Evolutionary conservation across 1,140 invertebrate genomes (phyloP).

Genomic region (Hyphantria cunea): DNA sequence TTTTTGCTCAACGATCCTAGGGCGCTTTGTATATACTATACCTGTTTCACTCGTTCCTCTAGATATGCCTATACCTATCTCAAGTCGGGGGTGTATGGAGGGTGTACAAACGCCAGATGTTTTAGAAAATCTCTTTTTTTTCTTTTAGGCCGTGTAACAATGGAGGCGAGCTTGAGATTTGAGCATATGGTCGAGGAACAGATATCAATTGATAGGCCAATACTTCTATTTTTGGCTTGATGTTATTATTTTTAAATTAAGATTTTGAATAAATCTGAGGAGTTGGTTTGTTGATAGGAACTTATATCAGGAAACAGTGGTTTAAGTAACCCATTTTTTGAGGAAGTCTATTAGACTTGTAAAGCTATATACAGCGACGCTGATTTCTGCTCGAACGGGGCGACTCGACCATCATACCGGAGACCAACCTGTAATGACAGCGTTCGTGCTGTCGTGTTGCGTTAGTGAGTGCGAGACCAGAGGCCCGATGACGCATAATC

Average conservation of each 20-base stretch:
- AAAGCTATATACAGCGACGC: too few relatives aligned
- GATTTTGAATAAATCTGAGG: neutral
- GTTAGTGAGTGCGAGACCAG: too few relatives aligned
- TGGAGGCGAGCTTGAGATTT: conserved; percentile 25
- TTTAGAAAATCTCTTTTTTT: conserved; percentile 16
- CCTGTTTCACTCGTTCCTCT: neutral
- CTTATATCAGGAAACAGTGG: too few relatives aligned
- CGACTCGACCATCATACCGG: too few relatives aligned
- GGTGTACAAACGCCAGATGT: conserved; percentile 30
- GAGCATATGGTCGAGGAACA: conserved; percentile 24
- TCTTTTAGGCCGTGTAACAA: conserved; percentile 8
- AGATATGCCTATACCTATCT: neutral
- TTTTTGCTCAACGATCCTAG: conserved; percentile 7
- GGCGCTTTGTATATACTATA: conserved; percentile 17
- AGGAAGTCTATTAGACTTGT: too few relatives aligned
- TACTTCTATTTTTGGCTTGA: conserved; percentile 7
- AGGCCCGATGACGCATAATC: too few relatives aligned
- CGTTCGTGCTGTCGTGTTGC: too few relatives aligned
- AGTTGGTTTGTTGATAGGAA: too few relatives aligned
- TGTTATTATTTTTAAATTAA: neutral
- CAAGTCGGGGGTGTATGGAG: conserved; percentile 22
- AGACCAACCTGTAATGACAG: too few relatives aligned
- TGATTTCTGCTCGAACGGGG: too few relatives aligned
- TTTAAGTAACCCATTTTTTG: too few relatives aligned
- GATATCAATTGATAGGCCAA: conserved; percentile 27